Conservation (phyloP, 2,888 invertebrate species). For the Philereme vetulata region DNA sequence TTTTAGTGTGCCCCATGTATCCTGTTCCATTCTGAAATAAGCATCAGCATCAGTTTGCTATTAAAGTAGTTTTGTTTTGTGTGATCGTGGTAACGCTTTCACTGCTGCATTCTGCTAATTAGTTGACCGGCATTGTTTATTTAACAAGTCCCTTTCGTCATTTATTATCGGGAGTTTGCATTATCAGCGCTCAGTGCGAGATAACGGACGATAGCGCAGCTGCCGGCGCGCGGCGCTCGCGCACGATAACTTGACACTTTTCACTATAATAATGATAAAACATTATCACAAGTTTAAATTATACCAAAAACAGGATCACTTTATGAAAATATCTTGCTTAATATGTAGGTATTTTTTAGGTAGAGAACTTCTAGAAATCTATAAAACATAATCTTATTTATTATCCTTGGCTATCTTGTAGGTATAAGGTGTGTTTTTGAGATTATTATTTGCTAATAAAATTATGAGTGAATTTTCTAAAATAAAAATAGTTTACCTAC, state of each 20-base stretch:
- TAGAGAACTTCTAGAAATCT: no score
- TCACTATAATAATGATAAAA: conserved; percentile 48
- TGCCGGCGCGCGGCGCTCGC: conserved; percentile 62
- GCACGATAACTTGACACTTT: conserved; percentile 67
- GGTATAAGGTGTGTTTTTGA: no score
- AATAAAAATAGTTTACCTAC: no score
- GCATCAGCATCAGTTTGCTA: conserved; percentile 14
- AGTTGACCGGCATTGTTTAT: conserved; percentile 41
- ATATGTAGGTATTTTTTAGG: no score
- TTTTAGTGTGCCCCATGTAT: no score
- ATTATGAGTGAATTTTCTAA: no score
- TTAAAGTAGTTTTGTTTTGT: conserved; percentile 1
- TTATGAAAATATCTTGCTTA: no score
- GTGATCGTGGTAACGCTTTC: conserved; percentile 15
- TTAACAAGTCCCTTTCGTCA: conserved; percentile 48
- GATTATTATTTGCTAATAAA: no score
- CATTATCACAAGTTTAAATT: conserved; percentile 22
- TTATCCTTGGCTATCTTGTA: no score
- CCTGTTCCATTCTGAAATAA: background rate
- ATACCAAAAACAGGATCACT: no score
- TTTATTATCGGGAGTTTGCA: conserved; percentile 51
- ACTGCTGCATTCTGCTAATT: conserved; percentile 18
- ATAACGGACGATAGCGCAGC: conserved; percentile 69
- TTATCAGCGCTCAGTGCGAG: conserved; percentile 57
- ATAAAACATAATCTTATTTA: no score